Evolutionary conservation across 2,797 vertebrate species (phyloP).

Genomic region (Manis crassicaudata): DNA sequence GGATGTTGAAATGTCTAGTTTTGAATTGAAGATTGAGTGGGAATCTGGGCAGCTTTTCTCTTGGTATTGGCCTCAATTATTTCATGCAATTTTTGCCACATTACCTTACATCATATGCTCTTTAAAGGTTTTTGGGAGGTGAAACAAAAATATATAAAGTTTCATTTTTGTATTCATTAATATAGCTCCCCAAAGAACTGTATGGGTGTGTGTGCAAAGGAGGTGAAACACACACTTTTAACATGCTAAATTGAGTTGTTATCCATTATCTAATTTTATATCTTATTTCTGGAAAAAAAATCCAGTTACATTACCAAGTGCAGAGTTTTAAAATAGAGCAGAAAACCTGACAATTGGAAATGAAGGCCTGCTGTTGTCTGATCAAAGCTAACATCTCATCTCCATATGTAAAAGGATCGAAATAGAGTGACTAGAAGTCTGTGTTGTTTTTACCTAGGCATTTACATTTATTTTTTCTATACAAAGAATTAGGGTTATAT

Average conservation of each 20-base stretch:
- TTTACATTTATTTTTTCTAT: too few relatives aligned
- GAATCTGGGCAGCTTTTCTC: not conserved
- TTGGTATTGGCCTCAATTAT: not conserved
- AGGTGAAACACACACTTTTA: conserved; percentile 17
- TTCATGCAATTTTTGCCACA: not conserved
- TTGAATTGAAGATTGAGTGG: not conserved
- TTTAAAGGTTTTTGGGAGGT: conserved; percentile 24
- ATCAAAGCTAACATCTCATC: conserved; percentile 45
- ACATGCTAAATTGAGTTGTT: conserved; percentile 49
- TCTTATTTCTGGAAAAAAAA: conserved; percentile 12
- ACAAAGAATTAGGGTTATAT: not conserved
- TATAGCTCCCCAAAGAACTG: not conserved
- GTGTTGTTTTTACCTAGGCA: conserved; percentile 12
- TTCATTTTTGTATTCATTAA: conserved; percentile 40
- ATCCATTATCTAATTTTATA: conserved; percentile 45
- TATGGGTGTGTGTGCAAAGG: not conserved
- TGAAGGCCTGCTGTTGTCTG: conserved; percentile 43
- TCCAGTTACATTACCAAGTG: not conserved
- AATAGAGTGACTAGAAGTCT: conserved; percentile 6
- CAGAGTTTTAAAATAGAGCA: conserved; percentile 54
- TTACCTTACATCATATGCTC: not conserved
- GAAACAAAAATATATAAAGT: not conserved
- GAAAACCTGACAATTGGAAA: conserved; percentile 36
- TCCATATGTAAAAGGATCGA: conserved; percentile 10
- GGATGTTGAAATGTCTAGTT: not conserved